phyloP scores from a whole-genome alignment of 2,888 invertebrate species.

The Ornithoptera priamus region DNA sequence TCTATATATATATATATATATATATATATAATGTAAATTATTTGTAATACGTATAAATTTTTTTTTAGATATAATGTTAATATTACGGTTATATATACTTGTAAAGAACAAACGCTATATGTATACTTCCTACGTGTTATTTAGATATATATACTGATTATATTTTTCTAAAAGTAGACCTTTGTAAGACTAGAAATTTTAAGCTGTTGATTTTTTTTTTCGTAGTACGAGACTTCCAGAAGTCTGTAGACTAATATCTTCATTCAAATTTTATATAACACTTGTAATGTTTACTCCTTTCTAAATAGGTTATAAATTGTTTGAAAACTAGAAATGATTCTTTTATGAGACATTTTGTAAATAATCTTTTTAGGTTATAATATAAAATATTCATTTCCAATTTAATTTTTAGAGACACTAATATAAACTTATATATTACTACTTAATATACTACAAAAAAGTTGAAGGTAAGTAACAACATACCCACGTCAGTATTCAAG shows the following conservation, averaged over 20 bases:
- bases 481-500: too few species aligned
- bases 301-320: too few species aligned
- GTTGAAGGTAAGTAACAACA: too few species aligned
- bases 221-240: constrained; percentile 16
- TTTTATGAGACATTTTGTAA: too few species aligned
- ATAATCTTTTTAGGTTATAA: too few species aligned
- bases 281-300: too few species aligned
- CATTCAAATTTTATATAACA: too few species aligned
- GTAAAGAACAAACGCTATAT: constrained; percentile 35
- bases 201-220: constrained; percentile 26
- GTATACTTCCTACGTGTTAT: constrained; percentile 51
- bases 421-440: too few species aligned
- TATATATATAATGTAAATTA: background rate
- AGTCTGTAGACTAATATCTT: background rate
- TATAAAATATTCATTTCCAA: too few species aligned
- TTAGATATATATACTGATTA: constrained; percentile 63
- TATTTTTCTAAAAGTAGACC: constrained; percentile 70
- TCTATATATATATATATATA: background rate
- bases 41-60: background rate
- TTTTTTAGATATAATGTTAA: constrained; percentile 38
- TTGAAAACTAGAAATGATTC: too few species aligned
- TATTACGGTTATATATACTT: constrained; percentile 42
- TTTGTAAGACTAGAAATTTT: constrained; percentile 59
- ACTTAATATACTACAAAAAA: too few species aligned
- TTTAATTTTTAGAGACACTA: too few species aligned